Base-by-base conservation (phyloP, 2,888 invertebrate genomes). In the Diadegma fenestrale region DNA sequence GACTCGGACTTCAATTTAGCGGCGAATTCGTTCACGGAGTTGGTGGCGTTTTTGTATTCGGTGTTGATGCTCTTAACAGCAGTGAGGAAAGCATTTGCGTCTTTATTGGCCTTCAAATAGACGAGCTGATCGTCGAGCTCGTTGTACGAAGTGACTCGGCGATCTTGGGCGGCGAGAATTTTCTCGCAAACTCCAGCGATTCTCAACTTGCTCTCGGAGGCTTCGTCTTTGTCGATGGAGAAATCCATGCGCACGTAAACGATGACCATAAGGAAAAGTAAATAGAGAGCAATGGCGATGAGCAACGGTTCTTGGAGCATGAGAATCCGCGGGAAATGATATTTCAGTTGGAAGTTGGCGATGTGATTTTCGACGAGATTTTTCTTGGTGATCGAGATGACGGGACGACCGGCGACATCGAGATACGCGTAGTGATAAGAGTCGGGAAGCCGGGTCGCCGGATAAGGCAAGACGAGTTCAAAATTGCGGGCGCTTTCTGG, bases 291-390 rank as follows among this genome's bases (percentile, higher is more conserved):
- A 37, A 96, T 95, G 84, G 98, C 97, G 41, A 99, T 97, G 75
- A 99, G 94, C 54, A 99, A 93, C 0, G 99, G 99, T 94, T 99
- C 99, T 92, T 98, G 98, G 61, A 99, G 95, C 96, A 99, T 96
- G 43, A 98, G 95, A 64, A 97, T 93, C 89, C 97, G 96, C 45
- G 98, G 97, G 96, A 98, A 99, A 89, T 96, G 96, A 94, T 99
- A 99, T 87, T 96, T 96, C 61, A 99, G 94, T 94, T 97, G 97
- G 93, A 99, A 98, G 94, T 98, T 98, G 94, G 98, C 97, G 91
- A 99, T 99, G 93, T 99, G 99, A 92, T 98, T 97, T 92, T 99
- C 99, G 0, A 99, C 98, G 85, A 99, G 94, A 94, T 99, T 99
- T 26, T 94, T 96, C 94, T 98, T 97, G 1, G 96, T 95, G 79